Percentiles rank a stretch among this genome's conserved stretches.
phyloP scores from a whole-genome alignment of 2,797 vertebrate species.

The Phrynocephalus forsythii region DNA sequence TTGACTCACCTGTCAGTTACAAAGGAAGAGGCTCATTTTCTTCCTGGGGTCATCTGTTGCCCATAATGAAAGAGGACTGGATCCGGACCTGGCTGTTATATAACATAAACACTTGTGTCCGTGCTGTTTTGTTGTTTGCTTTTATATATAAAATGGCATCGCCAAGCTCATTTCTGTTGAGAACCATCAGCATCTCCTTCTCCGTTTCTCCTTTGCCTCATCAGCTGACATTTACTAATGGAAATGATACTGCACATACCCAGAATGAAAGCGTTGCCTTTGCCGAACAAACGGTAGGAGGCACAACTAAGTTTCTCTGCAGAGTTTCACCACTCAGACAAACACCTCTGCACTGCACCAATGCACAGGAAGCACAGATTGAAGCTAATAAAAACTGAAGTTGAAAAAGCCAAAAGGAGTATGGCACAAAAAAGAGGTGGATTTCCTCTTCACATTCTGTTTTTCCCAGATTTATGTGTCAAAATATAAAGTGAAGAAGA shows the following conservation, averaged over 20 bases:
- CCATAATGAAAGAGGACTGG: background rate
- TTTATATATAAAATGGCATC: background rate
- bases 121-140: background rate
- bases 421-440: too few relatives aligned
- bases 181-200: background rate
- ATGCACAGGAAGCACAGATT: background rate
- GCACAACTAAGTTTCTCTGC: background rate
- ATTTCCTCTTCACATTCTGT: too few relatives aligned
- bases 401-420: background rate
- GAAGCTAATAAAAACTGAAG: background rate
- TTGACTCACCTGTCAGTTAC: background rate
- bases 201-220: background rate
- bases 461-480: too few relatives aligned
- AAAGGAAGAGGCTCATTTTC: background rate
- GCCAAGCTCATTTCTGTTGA: background rate
- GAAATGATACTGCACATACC: background rate
- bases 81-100: background rate
- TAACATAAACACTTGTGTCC: background rate
- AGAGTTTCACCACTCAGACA: background rate
- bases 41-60: background rate
- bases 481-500: too few relatives aligned
- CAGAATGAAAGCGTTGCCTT: background rate
- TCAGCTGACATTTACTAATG: background rate
- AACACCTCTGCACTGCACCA: background rate
- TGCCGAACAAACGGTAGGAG: conserved; percentile 3